phyloP scores from a whole-genome alignment of 1,140 invertebrate species.

The Bacillus rossius region DNA sequence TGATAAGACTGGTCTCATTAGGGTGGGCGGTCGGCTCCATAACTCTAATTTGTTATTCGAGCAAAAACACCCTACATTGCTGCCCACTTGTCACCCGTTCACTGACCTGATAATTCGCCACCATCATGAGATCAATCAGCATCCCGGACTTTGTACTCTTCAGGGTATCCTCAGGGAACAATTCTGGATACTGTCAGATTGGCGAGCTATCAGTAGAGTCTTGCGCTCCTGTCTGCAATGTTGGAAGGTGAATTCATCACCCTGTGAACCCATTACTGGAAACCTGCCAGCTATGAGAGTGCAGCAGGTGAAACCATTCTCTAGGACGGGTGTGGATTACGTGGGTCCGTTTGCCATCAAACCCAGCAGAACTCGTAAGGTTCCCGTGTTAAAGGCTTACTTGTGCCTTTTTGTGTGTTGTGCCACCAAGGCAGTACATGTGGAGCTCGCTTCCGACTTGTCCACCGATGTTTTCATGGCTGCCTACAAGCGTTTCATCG shows the following conservation, averaged over 20 bases:
- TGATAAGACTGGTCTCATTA: not conserved
- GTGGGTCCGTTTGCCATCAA: constrained; percentile 32
- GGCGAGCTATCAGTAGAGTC: not conserved
- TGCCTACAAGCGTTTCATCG: constrained; percentile 32
- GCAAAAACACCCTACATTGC: not conserved
- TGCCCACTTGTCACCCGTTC: not conserved
- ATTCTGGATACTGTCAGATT: not conserved
- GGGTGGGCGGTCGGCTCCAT: not conserved
- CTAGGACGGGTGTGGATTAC: constrained; percentile 30
- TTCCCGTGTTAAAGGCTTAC: not conserved
- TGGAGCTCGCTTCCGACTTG: constrained; percentile 21
- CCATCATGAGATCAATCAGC: not conserved
- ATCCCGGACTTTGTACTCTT: not conserved
- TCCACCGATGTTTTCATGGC: not conserved
- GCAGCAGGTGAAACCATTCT: constrained; percentile 11
- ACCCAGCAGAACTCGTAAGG: not conserved
- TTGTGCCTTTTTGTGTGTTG: not conserved
- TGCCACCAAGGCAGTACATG: constrained; percentile 1
- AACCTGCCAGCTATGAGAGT: not conserved
- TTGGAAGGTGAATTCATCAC: no score
- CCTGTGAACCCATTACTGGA: no score
- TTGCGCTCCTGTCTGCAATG: no score
- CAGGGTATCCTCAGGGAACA: not conserved
- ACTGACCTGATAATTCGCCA: not conserved
- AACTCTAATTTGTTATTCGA: not conserved